Base-by-base conservation (phyloP, 2,888 invertebrate species). In the Mythimna ferrago region DNA sequence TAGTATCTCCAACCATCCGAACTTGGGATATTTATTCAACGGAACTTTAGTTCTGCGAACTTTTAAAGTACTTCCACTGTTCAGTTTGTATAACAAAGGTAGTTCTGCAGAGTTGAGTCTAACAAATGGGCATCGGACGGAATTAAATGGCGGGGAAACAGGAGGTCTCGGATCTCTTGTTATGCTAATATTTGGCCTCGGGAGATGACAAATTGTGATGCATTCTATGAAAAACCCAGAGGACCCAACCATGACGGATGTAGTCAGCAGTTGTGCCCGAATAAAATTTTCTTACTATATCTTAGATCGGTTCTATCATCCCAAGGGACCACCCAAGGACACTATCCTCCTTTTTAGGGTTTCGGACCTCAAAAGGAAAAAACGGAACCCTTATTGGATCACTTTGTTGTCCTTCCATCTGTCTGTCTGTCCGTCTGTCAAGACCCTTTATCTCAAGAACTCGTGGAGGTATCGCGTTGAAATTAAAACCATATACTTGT, bases 71-170 rank as follows among this genome's bases (percentile, higher is more conserved):
- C 90, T 88, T 88, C 79, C 61, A 77, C 86, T 78, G 87, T 86
- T 88, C 85, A 87, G 89, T 90, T 90, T 81, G 89, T 84, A 86
- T 90, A 89, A 90, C 91, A 90, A 90, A 91, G 91, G 90, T 90
- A 89, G 89, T 89, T 90, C 82, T 76, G 65, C 53, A 70, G 86
- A 89, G 85, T 90, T 83, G 80, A 84, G 84, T 85, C 87, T 89
- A 84, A 91, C 90, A 89, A 91, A 91, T 88, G 90, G 87, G 82
- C 86, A 87, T 87, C 78, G 80, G 81, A 67, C 73, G 82, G 85
- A 86, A 89, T 90, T 89, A 90, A 92, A 92, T 89, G 88, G 87
- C 73, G 79, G 83, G 82, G 89, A 89, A 91, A 88, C 82, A 81
- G 84, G 85, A 75, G 85, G 83, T 84, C 85, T 84, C 77, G 67